Conservation (phyloP, 2,888 invertebrate species). For the Rotaria sp. region DNA sequence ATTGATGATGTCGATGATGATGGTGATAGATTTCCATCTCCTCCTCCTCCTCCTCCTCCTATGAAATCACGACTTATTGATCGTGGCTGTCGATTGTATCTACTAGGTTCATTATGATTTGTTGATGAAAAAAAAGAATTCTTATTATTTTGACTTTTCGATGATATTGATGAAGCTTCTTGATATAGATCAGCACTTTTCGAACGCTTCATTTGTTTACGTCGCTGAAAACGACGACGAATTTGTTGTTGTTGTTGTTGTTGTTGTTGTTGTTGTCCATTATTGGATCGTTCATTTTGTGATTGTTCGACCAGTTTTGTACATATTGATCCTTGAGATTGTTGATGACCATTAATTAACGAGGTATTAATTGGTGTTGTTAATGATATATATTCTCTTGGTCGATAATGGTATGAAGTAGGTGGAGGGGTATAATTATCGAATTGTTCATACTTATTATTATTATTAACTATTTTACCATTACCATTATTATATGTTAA, state of each 20-base stretch:
- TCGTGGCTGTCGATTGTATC: neutral
- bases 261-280: neutral
- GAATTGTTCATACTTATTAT: neutral
- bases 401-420: conserved; percentile 10
- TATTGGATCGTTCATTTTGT: neutral
- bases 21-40: neutral
- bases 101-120: neutral
- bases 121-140: neutral
- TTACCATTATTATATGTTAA: neutral
- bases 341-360: neutral
- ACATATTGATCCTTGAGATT: neutral
- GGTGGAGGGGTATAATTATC: neutral
- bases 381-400: neutral
- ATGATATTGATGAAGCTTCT: neutral
- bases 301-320: neutral
- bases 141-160: neutral
- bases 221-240: conserved; percentile 26
- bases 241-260: neutral
- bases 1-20: neutral
- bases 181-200: conserved; percentile 23
- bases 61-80: neutral
- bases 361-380: neutral
- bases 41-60: neutral
- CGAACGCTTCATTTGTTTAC: conserved; percentile 24
- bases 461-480: neutral